Percentiles rank a stretch among this genome's conserved stretches.
Evolutionary conservation across 2,113 vertebrate genomes (phyloP).

Genomic region (Morone chrysops): DNA sequence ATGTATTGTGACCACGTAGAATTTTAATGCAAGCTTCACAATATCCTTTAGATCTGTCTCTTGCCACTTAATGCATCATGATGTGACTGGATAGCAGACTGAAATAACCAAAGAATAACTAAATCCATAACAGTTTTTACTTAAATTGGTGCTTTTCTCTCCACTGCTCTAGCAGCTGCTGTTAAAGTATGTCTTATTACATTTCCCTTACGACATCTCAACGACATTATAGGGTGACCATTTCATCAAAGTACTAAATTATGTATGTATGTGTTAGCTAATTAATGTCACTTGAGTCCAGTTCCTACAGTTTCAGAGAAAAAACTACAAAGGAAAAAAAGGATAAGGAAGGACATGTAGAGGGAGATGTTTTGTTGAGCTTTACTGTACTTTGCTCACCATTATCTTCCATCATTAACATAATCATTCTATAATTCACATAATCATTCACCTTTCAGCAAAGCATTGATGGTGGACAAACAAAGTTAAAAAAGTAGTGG

Average conservation of each 20-base stretch:
- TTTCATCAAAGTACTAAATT: conserved; percentile 28
- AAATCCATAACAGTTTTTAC: background rate
- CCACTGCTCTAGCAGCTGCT: background rate
- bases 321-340: background rate
- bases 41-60: background rate
- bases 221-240: conserved; percentile 21
- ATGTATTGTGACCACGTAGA: too few relatives aligned
- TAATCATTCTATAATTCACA: too few relatives aligned
- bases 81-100: background rate
- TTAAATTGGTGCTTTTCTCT: background rate
- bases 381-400: too few relatives aligned
- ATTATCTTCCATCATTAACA: too few relatives aligned
- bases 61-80: background rate
- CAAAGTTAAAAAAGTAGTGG: background rate
- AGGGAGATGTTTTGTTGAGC: background rate
- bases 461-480: background rate
- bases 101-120: background rate
- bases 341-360: background rate
- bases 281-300: conserved; percentile 37
- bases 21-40: background rate
- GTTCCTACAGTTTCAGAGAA: background rate
- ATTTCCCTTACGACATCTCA: background rate
- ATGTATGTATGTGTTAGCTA: conserved; percentile 33
- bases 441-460: background rate
- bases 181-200: background rate